Evolutionary conservation across 2,797 vertebrate species (phyloP), one percentile per base, ranked within the genome.

Genomic region (Acipenser oxyrinchus): DNA sequence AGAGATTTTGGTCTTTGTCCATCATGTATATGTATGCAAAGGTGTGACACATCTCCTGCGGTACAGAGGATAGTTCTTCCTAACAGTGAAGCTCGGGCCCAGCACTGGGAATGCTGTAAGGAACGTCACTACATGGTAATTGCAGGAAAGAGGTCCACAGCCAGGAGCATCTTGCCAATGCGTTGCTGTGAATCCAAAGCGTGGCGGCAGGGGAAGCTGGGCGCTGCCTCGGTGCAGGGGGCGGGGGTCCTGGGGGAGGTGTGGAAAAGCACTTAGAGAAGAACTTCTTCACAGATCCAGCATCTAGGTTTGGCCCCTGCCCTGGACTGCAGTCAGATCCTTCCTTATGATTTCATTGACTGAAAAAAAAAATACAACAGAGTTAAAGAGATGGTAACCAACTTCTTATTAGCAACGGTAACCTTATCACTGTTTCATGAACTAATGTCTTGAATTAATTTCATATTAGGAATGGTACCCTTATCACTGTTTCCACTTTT

Each of bases 341-440:
- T 98, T 98, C 84, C 95, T 91, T 86, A 99, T 99, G 87, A 98
- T 98, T 88, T 99, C 96, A 23, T 99, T 99, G 83, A 99, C 96
- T 99, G 86, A 78, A 78, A 78, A 78, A 79, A 79, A 75, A 79
- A 68, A 71, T 64, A 70, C 55, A 73, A 6, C 74, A 80, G 79
- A 77, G 66, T 48, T 58, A 6, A 70, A n/a, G 6, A 48, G 11
- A 70, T n/a, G 8, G 48, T 2, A 37, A 37, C 23, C 23, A 4
- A 37, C 23, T 37, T 37, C 23, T 37, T 4, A 37, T 37, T 37
- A 37, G 23, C 23, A 37, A 37, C 4, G 23, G 23, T 37, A 37
- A 2, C 23, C 23, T 37, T 3, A 37, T 37, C 23, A 37, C 23
- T 37, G 23, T 37, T 37, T 37, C 23, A 37, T 37, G 23, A 37